A percentile compares a stretch with the other conserved stretches of the same genome.
Conservation (phyloP, 2,113 vertebrate species). For the Neotragus pygmaeus region DNA sequence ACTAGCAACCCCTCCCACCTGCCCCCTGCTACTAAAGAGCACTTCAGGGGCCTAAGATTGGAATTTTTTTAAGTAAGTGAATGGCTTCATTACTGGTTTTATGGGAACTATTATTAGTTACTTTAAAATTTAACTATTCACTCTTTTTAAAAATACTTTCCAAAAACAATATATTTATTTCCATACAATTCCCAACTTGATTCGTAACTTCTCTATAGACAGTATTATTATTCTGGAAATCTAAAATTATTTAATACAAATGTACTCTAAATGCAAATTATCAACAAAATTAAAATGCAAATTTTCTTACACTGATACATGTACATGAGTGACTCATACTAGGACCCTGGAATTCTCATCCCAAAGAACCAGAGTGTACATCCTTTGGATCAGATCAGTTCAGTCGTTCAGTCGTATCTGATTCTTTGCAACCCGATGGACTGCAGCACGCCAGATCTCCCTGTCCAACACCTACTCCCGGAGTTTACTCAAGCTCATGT, state of each 20-base stretch:
- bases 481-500: background rate
- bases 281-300: background rate
- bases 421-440: background rate
- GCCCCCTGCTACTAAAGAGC: background rate
- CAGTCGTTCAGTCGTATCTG: background rate
- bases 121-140: constrained; percentile 32
- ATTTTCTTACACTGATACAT: background rate
- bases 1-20: background rate
- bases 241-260: background rate
- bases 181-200: background rate
- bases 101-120: constrained; percentile 41
- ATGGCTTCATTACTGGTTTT: constrained; percentile 55
- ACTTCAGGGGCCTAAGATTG: background rate
- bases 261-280: background rate
- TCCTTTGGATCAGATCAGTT: background rate
- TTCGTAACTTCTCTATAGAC: background rate
- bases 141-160: constrained; percentile 15
- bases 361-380: background rate
- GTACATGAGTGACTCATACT: background rate
- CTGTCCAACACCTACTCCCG: background rate
- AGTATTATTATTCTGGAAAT: background rate
- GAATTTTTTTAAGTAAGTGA: constrained; percentile 35
- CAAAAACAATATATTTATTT: constrained; percentile 28
- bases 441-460: background rate
- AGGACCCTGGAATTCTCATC: background rate